phyloP scores from a whole-genome alignment of 2,113 vertebrate genomes.

The Oceanodroma tethys region DNA sequence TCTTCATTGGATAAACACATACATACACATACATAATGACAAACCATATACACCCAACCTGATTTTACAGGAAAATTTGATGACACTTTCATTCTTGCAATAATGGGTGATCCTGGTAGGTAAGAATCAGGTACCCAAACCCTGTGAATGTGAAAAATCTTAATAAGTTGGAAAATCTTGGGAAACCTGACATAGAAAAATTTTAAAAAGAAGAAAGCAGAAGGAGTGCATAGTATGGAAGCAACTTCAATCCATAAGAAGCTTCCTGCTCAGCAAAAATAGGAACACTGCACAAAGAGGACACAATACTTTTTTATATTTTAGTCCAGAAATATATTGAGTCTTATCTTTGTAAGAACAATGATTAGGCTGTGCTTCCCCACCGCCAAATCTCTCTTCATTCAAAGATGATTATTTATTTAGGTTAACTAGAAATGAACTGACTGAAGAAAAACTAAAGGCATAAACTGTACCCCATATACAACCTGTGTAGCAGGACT shows the following conservation, averaged over 20 bases:
- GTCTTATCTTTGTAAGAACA: neutral
- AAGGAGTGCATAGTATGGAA: neutral
- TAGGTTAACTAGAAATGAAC: neutral
- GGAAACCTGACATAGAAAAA: neutral
- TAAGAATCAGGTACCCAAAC: neutral
- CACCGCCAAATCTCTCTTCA: neutral
- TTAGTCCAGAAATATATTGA: neutral
- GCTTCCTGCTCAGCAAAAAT: neutral
- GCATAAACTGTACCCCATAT: neutral
- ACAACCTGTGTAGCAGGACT: neutral
- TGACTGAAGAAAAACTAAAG: neutral
- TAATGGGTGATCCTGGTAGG: neutral
- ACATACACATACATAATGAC: neutral
- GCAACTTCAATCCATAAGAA: neutral
- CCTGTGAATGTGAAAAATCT: neutral
- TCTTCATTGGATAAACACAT: neutral
- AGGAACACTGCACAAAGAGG: neutral
- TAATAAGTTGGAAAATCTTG: neutral
- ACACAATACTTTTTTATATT: neutral
- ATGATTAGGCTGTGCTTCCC: neutral
- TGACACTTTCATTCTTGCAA: neutral
- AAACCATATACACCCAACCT: accelerated
- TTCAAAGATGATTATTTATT: neutral
- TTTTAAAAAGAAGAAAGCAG: neutral
- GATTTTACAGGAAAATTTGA: neutral